Percentiles rank a stretch among this genome's conserved stretches.
phyloP scores from a whole-genome alignment of 2,113 vertebrate species.

The Periophthalmus modestus region DNA sequence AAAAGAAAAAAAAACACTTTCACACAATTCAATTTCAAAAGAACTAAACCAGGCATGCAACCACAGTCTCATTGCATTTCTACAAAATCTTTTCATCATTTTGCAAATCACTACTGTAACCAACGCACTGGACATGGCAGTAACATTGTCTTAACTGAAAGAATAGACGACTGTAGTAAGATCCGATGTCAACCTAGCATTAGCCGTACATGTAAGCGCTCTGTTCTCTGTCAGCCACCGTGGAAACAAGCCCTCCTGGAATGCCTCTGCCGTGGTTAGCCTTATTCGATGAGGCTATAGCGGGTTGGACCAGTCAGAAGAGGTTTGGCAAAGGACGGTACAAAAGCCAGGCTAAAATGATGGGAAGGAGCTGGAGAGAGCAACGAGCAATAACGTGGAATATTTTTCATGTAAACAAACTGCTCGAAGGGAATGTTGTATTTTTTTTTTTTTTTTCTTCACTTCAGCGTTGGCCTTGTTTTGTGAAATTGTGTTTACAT shows the following conservation, averaged over 20 bases:
- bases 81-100: background rate
- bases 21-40: background rate
- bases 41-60: background rate
- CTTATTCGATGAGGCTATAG: constrained; percentile 32
- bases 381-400: constrained; percentile 22
- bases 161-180: background rate
- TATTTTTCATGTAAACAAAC: constrained; percentile 43
- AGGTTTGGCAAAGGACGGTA: constrained; percentile 53
- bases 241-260: constrained; percentile 52
- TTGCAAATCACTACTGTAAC: background rate
- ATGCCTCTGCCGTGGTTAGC: constrained; percentile 52
- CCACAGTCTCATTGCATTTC: background rate
- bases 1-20: background rate
- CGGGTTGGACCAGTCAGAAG: constrained; percentile 51
- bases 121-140: background rate
- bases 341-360: constrained; percentile 43
- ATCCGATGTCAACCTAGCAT: constrained; percentile 8
- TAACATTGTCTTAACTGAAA: background rate
- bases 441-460: background rate
- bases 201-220: constrained; percentile 19
- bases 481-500: constrained; percentile 23
- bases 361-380: constrained; percentile 49
- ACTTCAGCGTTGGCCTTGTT: constrained; percentile 3
- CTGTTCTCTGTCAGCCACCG: constrained; percentile 27
- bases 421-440: constrained; percentile 7